Evolutionary conservation across 2,888 invertebrate genomes (phyloP).

Genomic region (Parnassius glacialis): DNA sequence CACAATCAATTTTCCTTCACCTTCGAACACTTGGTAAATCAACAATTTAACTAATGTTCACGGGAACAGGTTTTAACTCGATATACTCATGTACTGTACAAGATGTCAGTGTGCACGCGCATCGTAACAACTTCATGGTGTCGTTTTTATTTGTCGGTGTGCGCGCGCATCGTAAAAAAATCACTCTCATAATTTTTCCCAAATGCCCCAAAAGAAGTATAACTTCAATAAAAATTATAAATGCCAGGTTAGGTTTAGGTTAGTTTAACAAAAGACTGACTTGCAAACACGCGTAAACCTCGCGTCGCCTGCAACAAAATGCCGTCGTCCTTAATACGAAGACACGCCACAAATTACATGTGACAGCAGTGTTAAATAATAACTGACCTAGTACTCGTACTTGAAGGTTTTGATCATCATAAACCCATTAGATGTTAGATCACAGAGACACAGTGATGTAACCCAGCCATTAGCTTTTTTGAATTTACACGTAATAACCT

Average conservation of each 20-base stretch:
- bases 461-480: constrained; percentile 16
- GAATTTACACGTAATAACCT: constrained; percentile 1
- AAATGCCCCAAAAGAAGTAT: too few species aligned
- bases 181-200: too few species aligned
- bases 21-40: too few species aligned
- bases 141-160: too few species aligned
- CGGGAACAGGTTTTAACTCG: too few species aligned
- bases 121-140: too few species aligned
- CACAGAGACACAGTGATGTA: constrained; percentile 16
- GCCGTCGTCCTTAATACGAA: constrained; percentile 22
- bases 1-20: too few species aligned
- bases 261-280: constrained; percentile 10
- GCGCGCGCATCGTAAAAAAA: too few species aligned
- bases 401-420: constrained; percentile 28
- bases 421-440: constrained; percentile 24
- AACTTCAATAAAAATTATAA: too few species aligned
- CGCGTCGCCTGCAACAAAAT: constrained; percentile 7
- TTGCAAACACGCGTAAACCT: constrained; percentile 12
- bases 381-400: constrained; percentile 35
- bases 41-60: too few species aligned
- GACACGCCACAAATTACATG: not conserved
- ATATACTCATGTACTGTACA: too few species aligned
- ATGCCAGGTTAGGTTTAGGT: not conserved
- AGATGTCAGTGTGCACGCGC: too few species aligned
- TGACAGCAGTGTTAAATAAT: constrained; percentile 36